phyloP scores from a whole-genome alignment of 2,113 vertebrate species.

The Triplophysa rosa region DNA sequence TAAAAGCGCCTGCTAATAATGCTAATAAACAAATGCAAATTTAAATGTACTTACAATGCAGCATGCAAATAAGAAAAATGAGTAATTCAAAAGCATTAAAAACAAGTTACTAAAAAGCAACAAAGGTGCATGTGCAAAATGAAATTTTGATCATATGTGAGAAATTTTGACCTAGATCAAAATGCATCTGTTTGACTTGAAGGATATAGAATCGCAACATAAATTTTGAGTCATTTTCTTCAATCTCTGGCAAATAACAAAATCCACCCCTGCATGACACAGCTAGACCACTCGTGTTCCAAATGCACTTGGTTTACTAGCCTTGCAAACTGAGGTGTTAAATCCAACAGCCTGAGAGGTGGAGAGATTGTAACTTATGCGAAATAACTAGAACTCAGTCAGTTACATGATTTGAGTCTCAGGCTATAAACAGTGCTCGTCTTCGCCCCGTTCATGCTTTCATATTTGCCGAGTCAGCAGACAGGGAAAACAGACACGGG shows the following conservation, averaged over 20 bases:
- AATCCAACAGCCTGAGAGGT: constrained; percentile 48
- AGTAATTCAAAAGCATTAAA: no score
- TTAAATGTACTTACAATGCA: not conserved
- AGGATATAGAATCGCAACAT: constrained; percentile 12
- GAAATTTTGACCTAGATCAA: not conserved
- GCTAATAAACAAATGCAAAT: no score
- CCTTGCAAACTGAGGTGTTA: constrained; percentile 57
- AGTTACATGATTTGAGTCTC: constrained; percentile 36
- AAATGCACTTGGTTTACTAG: constrained; percentile 45
- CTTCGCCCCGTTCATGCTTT: constrained; percentile 19
- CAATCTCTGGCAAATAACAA: constrained; percentile 12
- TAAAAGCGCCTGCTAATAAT: no score
- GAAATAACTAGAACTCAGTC: constrained; percentile 50
- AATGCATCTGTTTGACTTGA: constrained; percentile 23
- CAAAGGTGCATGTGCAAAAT: not conserved
- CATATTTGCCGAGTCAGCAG: constrained; percentile 23
- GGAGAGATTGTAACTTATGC: constrained; percentile 59
- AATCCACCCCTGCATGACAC: not conserved
- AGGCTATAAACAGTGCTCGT: constrained; percentile 20
- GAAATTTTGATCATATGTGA: constrained; percentile 2
- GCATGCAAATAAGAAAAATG: not conserved
- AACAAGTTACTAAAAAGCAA: not conserved
- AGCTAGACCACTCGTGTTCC: constrained; percentile 9
- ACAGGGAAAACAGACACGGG: not conserved
- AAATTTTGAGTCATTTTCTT: constrained; percentile 25